phyloP scores from a whole-genome alignment of 2,113 vertebrate species.

The Parotia lawesii region DNA sequence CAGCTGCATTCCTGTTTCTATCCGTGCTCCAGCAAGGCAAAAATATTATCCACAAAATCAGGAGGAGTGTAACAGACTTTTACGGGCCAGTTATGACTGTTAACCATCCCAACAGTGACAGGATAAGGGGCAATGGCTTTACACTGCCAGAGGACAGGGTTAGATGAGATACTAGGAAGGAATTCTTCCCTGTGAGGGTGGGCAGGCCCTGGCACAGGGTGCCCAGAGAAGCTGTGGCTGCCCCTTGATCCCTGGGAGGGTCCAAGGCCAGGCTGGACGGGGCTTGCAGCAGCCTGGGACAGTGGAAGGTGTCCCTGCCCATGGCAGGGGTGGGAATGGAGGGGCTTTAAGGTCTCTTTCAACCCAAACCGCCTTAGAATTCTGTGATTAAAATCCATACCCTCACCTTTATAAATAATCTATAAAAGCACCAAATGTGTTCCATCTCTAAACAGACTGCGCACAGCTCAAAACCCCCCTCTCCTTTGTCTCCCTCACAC shows the following conservation, averaged over 20 bases:
- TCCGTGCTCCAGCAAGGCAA: fast-evolving
- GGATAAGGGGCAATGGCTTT: neutral
- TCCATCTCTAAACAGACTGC: neutral
- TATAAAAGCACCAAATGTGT: neutral
- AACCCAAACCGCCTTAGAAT: neutral
- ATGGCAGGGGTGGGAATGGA: neutral
- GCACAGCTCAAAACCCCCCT: neutral
- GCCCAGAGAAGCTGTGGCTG: neutral
- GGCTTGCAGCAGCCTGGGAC: fast-evolving
- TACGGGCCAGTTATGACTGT: neutral
- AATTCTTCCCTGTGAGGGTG: fast-evolving
- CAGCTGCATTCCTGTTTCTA: neutral
- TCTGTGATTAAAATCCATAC: neutral
- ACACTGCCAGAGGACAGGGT: neutral
- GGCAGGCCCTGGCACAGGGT: neutral
- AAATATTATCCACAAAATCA: neutral
- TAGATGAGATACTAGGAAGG: fast-evolving
- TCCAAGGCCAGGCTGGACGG: neutral
- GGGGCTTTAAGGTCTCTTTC: neutral
- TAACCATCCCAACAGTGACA: neutral
- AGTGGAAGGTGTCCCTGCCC: neutral
- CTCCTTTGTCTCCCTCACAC: neutral
- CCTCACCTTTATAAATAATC: neutral
- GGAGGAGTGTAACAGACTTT: fast-evolving
- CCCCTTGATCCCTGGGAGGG: neutral